phyloP scores from a whole-genome alignment of 2,888 invertebrate species.

The Ganaspis brasiliensis region DNA sequence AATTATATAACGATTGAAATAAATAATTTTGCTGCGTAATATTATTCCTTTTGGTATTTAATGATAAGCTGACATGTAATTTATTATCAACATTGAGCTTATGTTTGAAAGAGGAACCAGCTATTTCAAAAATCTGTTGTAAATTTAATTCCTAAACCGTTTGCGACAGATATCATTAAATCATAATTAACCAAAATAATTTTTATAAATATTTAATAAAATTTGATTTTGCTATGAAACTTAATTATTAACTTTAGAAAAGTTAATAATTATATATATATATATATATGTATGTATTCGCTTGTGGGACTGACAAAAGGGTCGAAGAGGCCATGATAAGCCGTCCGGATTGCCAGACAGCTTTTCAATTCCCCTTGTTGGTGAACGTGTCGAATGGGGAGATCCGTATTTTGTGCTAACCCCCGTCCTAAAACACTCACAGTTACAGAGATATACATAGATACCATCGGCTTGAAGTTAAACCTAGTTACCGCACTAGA shows the following conservation, averaged over 20 bases:
- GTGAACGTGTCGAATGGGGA: conserved; percentile 77
- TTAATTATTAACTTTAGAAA: neutral
- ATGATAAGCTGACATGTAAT: no score
- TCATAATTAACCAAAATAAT: no score
- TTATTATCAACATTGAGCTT: no score
- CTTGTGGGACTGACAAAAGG: conserved; percentile 54
- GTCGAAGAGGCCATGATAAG: conserved; percentile 71
- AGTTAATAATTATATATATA: conserved; percentile 45
- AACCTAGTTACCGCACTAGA: conserved; percentile 70
- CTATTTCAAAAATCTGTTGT: no score
- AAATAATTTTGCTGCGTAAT: neutral
- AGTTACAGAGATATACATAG: conserved; percentile 52
- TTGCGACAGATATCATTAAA: no score
- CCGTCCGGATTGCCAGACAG: conserved; percentile 78
- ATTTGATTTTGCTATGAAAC: no score
- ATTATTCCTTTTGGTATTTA: no score
- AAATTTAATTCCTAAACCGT: no score
- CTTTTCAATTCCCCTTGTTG: conserved; percentile 79
- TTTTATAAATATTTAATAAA: no score
- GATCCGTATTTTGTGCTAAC: conserved; percentile 60
- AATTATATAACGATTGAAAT: neutral
- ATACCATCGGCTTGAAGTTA: conserved; percentile 58
- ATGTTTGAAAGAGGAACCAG: no score
- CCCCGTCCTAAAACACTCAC: conserved; percentile 56
- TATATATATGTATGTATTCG: conserved; percentile 55